Evolutionary conservation across 2,797 vertebrate species (phyloP).

Genomic region (Micromesistius poutassou): DNA sequence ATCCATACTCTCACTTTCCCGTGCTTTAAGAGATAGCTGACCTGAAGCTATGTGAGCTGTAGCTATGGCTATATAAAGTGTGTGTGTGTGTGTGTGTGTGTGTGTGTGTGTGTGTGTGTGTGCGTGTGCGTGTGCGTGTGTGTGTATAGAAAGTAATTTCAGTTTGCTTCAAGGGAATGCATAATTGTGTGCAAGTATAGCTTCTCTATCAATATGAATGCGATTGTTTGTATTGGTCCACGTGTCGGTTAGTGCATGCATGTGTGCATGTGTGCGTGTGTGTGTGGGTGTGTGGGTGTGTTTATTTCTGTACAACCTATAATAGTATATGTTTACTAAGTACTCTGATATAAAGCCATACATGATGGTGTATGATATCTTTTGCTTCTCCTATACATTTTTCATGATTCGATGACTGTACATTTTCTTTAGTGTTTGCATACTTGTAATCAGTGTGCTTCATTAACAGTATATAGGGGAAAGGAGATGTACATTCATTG

Average conservation of each 20-base stretch:
- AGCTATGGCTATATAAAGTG: neutral
- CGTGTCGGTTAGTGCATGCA: neutral
- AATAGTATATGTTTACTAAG: neutral
- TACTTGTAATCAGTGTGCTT: neutral
- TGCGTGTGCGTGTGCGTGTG: neutral
- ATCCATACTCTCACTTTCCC: neutral
- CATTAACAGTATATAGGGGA: neutral
- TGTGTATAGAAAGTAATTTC: neutral
- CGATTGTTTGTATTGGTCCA: neutral
- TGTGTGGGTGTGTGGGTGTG: constrained; percentile 1
- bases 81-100: constrained; percentile 20
- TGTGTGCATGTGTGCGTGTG: constrained; percentile 7
- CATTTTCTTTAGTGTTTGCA: neutral
- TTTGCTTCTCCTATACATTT: neutral
- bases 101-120: constrained; percentile 9
- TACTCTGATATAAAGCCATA: neutral
- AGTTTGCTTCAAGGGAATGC: neutral
- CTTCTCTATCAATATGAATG: neutral
- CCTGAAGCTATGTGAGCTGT: neutral
- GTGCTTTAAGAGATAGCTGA: neutral
- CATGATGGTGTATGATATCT: neutral
- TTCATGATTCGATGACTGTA: neutral
- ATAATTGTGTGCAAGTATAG: neutral
- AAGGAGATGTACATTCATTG: neutral
- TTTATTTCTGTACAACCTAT: neutral